These are phyloP conservation scores for Hanleya hanleyi DNA, from an alignment of 2,888 invertebrate genomes.

Conservation along the genomic window DNA sequence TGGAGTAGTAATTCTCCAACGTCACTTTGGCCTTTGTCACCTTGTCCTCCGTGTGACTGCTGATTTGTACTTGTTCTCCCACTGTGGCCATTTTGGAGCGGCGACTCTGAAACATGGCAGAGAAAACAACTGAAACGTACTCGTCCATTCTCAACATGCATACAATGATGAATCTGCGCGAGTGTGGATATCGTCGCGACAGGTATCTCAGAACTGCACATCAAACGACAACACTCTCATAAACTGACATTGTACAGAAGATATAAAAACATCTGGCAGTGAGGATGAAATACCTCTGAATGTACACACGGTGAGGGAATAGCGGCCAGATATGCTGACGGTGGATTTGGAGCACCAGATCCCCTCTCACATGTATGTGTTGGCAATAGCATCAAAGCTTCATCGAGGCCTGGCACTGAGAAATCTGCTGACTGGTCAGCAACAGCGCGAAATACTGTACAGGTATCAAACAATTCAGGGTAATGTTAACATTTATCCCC, in stretches of 20 bases:
- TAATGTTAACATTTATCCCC: background rate
- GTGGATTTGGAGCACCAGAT: background rate
- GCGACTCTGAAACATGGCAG: conserved; percentile 66
- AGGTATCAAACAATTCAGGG: conserved; percentile 3
- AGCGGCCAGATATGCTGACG: background rate
- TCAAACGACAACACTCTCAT: no score
- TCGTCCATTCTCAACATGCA: no score
- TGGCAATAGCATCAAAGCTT: background rate
- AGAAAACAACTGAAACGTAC: no score
- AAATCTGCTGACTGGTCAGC: background rate
- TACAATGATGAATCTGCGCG: no score
- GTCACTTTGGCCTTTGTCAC: conserved; percentile 99
- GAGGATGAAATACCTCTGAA: background rate
- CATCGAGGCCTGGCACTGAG: background rate
- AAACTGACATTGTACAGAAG: no score
- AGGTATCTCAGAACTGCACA: no score
- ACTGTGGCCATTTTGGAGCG: conserved; percentile 73
- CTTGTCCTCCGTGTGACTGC: conserved; percentile 91
- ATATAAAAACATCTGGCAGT: no score
- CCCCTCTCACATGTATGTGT: background rate
- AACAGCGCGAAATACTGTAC: no score
- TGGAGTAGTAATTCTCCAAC: conserved; percentile 99
- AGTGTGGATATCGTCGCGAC: no score
- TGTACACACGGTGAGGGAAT: background rate
- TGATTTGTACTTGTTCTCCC: conserved; percentile 83